phyloP scores from a whole-genome alignment of 2,113 vertebrate genomes.

The Myotis yumanensis region DNA sequence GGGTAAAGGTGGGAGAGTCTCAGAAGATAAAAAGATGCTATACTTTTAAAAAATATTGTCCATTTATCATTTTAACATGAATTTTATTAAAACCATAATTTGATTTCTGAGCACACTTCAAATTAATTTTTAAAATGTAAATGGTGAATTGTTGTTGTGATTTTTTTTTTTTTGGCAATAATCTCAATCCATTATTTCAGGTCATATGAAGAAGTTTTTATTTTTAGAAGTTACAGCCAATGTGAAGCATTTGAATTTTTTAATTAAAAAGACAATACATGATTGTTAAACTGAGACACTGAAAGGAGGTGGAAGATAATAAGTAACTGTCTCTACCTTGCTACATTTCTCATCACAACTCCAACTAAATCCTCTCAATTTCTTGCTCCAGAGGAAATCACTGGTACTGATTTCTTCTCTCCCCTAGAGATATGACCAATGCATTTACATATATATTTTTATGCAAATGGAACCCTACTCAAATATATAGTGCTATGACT shows the following conservation, averaged over 20 bases:
- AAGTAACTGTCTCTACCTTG: background rate
- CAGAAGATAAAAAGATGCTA: background rate
- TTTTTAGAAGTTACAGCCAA: background rate
- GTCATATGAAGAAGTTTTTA: background rate
- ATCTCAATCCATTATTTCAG: background rate
- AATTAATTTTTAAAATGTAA: conserved; percentile 6
- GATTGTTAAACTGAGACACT: background rate
- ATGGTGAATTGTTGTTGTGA: background rate
- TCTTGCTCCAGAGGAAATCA: background rate
- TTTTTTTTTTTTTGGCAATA: background rate
- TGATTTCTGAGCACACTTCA: conserved; percentile 12
- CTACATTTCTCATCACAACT: background rate
- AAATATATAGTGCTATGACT: background rate
- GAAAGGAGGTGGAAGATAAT: background rate
- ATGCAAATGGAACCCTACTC: background rate
- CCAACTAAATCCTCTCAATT: background rate
- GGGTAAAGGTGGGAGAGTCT: background rate
- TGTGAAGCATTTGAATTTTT: background rate
- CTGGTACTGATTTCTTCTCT: background rate
- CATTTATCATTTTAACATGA: background rate
- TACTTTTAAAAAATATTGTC: background rate
- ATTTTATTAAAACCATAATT: background rate
- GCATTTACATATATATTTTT: background rate
- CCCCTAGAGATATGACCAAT: background rate
- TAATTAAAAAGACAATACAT: background rate